phyloP scores from a whole-genome alignment of 2,888 invertebrate genomes.

The Polyploca ridens region DNA sequence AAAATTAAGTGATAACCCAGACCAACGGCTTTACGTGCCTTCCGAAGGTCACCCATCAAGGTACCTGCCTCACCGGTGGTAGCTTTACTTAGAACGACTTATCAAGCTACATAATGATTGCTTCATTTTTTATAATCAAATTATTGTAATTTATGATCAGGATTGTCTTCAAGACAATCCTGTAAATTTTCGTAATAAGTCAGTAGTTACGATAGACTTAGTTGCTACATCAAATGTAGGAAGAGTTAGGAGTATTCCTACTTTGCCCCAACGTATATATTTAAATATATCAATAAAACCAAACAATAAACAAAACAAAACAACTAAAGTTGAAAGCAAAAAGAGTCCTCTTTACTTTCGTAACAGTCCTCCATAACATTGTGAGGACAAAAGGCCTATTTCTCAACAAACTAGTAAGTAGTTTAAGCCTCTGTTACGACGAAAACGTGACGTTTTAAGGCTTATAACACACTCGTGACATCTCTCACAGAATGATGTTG shows the following conservation, averaged over 20 bases:
- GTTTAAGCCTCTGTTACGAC: constrained; percentile 32
- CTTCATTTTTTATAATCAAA: too few relatives aligned
- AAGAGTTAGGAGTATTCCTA: too few relatives aligned
- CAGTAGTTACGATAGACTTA: background rate
- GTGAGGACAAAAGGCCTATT: constrained; percentile 12
- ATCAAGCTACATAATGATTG: too few relatives aligned
- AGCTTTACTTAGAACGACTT: too few relatives aligned
- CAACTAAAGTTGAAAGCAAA: background rate
- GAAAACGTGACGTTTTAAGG: constrained; percentile 41
- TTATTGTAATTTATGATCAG: too few relatives aligned
- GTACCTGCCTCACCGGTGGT: too few relatives aligned
- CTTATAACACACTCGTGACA: constrained; percentile 30
- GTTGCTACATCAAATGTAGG: background rate
- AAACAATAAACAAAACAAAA: background rate
- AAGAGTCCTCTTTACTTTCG: constrained; percentile 5
- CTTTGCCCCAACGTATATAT: background rate
- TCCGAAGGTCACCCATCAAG: too few relatives aligned
- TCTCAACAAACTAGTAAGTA: constrained; percentile 22
- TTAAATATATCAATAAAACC: background rate
- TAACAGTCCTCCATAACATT: constrained; percentile 1
- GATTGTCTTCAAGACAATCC: too few relatives aligned
- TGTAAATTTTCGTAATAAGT: too few relatives aligned
- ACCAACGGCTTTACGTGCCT: too few relatives aligned
- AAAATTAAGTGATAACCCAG: too few relatives aligned
- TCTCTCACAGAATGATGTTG: background rate